phyloP scores from a whole-genome alignment of 2,113 vertebrate genomes.

The Electrona antarctica region DNA sequence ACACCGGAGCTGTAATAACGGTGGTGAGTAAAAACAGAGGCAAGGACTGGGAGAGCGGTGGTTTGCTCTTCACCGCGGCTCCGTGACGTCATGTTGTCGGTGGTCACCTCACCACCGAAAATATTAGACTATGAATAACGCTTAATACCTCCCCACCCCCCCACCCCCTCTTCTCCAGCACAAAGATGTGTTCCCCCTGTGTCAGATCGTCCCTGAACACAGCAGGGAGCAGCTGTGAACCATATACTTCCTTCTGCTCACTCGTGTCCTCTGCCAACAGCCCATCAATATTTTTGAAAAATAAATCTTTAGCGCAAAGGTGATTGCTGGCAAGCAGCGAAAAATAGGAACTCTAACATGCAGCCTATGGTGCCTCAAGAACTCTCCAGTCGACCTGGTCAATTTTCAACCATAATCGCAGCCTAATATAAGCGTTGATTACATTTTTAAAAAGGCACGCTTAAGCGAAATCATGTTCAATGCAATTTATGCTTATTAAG shows the following conservation, averaged over 20 bases:
- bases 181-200: too few species aligned
- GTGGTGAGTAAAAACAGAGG: too few species aligned
- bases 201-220: too few species aligned
- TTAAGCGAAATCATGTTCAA: constrained; percentile 55
- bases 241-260: neutral
- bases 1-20: too few species aligned
- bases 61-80: too few species aligned
- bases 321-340: constrained; percentile 21
- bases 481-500: constrained; percentile 62
- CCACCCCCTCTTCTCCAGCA: too few species aligned
- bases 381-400: constrained; percentile 19
- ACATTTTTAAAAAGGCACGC: constrained; percentile 45
- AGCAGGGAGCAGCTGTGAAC: constrained; percentile 4
- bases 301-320: constrained; percentile 30
- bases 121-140: too few species aligned
- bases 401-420: constrained; percentile 51
- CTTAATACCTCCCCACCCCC: too few species aligned
- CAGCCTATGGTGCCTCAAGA: constrained; percentile 19
- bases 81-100: too few species aligned
- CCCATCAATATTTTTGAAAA: constrained; percentile 39
- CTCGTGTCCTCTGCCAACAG: neutral
- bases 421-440: constrained; percentile 31
- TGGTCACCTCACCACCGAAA: too few species aligned
- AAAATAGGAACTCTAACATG: constrained; percentile 40
- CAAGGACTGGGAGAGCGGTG: too few species aligned